Evolutionary conservation across 2,888 invertebrate species (phyloP).

Genomic region (Cephalotes varians): DNA sequence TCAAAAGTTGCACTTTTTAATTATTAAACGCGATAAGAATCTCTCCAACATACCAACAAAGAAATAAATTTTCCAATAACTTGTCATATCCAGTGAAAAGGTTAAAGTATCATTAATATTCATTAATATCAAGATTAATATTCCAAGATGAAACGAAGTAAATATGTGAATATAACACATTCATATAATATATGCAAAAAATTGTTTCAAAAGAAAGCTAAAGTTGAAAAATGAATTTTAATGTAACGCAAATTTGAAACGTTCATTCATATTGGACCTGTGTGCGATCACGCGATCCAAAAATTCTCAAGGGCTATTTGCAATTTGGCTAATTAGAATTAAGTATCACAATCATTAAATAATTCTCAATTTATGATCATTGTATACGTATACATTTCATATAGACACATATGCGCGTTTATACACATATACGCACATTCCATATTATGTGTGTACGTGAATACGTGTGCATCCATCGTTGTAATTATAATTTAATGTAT

Average conservation of each 20-base stretch:
- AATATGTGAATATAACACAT: background rate
- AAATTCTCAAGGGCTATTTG: slow-evolving; percentile 63
- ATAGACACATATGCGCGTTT: slow-evolving; percentile 35
- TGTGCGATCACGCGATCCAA: slow-evolving; percentile 9
- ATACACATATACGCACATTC: slow-evolving; percentile 12
- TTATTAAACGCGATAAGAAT: too few relatives aligned
- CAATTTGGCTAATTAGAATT: slow-evolving; percentile 66
- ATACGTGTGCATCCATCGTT: slow-evolving; percentile 60
- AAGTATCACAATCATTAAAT: slow-evolving; percentile 55
- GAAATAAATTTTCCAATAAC: too few relatives aligned
- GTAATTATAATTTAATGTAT: slow-evolving; percentile 77
- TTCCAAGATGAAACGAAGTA: background rate
- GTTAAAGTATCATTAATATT: background rate
- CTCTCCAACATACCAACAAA: too few relatives aligned
- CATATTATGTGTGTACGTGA: slow-evolving; percentile 48
- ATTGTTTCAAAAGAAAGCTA: too few relatives aligned
- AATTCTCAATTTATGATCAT: slow-evolving; percentile 52
- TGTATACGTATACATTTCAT: slow-evolving; percentile 42
- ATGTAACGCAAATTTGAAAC: background rate
- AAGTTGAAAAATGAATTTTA: background rate
- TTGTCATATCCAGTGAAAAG: too few relatives aligned
- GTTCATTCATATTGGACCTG: slow-evolving; percentile 8
- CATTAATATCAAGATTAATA: slow-evolving; percentile 15
- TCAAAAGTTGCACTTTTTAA: too few relatives aligned
- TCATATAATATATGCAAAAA: slow-evolving; percentile 5